A percentile compares a stretch with the other conserved stretches of the same genome.
Conservation (phyloP, 2,113 vertebrate genomes). For the Pseudorectes ferrugineus region DNA sequence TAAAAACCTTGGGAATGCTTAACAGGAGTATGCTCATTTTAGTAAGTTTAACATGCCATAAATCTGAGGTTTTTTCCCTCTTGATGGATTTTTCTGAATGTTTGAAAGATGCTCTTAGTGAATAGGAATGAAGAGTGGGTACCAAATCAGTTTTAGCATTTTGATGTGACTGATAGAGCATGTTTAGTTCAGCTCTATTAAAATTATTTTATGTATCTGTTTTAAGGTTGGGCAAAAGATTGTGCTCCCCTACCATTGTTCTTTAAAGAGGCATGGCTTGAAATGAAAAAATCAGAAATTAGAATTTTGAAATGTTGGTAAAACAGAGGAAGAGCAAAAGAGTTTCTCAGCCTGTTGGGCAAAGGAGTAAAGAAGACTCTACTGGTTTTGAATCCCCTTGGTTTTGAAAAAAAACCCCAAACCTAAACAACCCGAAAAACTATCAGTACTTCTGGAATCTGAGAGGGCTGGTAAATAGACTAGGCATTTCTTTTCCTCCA, state of each 20-base stretch:
- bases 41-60: not conserved
- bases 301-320: conserved; percentile 9
- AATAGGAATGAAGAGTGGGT: not conserved
- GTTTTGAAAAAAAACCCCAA: not conserved
- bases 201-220: not conserved
- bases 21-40: not conserved
- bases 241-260: not conserved
- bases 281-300: not conserved
- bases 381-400: not conserved
- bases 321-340: not conserved
- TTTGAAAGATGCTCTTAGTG: not conserved
- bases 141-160: not conserved
- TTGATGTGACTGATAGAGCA: not conserved
- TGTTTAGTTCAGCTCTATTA: not conserved
- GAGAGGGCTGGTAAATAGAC: not conserved
- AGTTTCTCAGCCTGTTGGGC: not conserved
- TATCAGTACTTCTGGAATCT: not conserved
- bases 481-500: not conserved
- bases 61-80: rapidly evolving
- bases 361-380: not conserved
- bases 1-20: not conserved
- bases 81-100: not conserved
- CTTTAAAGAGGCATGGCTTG: not conserved
- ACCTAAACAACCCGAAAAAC: not conserved
- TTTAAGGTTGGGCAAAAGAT: not conserved